phyloP scores from a whole-genome alignment of 1,140 invertebrate species.

The Cyclargus thomasi region DNA sequence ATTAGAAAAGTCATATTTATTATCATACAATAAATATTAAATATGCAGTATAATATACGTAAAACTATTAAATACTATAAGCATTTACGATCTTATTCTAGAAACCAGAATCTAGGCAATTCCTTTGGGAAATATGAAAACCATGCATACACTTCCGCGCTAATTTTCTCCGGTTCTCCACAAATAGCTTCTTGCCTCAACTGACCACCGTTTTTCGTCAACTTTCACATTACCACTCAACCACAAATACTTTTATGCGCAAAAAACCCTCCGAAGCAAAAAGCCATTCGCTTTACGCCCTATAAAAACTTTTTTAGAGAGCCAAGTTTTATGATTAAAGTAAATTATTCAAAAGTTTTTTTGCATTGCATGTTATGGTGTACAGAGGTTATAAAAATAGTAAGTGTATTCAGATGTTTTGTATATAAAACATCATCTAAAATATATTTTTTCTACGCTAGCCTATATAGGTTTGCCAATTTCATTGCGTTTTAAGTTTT shows the following conservation, averaged over 20 bases:
- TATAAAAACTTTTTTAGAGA: constrained; percentile 10
- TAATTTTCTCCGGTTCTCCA: constrained; percentile 4
- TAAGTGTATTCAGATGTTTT: neutral
- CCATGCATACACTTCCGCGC: neutral
- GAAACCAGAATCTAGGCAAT: too few relatives aligned
- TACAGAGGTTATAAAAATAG: neutral
- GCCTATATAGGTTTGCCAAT: too few relatives aligned
- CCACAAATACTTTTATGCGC: constrained; percentile 11
- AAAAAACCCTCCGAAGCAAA: constrained; percentile 8
- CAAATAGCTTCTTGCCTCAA: neutral
- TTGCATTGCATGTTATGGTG: neutral
- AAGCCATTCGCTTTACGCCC: neutral
- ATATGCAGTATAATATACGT: too few relatives aligned
- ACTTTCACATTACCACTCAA: constrained; percentile 6
- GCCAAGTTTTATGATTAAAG: constrained; percentile 4
- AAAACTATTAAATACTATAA: too few relatives aligned
- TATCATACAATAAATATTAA: too few relatives aligned
- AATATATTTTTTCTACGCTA: too few relatives aligned
- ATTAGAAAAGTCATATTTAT: too few relatives aligned
- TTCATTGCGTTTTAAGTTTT: neutral
- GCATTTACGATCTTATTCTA: too few relatives aligned
- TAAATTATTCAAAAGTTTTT: neutral
- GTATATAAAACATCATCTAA: too few relatives aligned
- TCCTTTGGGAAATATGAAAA: too few relatives aligned
- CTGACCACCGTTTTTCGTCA: constrained; percentile 7